Evolutionary conservation across 1,140 invertebrate species (phyloP), one percentile per base, ranked within the genome.

Genomic region (Ceratina calcarata): DNA sequence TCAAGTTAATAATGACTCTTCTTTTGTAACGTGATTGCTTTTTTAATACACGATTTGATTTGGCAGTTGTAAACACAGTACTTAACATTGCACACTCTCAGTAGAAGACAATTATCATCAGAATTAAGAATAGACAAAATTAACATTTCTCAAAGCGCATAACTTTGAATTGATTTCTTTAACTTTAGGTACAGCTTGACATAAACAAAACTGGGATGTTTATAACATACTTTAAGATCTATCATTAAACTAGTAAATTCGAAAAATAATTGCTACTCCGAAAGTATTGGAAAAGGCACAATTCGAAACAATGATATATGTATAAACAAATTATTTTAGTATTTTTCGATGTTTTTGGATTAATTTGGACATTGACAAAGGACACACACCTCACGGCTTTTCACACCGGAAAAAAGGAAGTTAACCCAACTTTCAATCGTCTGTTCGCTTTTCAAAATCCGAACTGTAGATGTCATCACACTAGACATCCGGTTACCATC

Each of bases 321-420:
- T 55, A n/a, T 1, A 27, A 24, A 12, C 4, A 1, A n/a, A 70
- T 76, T 76, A 66, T 24, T 24, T 4, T 53, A 18, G 6, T 57
- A 70, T 67, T 61, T 74, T 32, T 1, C 49, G 85, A 86, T 86
- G 83, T 70, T 72, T 61, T 61, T 62, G 20, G 85, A 86, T 86
- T 80, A 82, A 12, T 62, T 37, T 61, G 20, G 32, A 16, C 16
- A 49, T 16, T 62, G 12, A 78, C n/a, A 71, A 27, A 12, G 2
- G 76, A 7, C 45, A 85, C 83, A 58, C 49, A 86, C 85, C 85
- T 86, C 49, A 49, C 72, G 51, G 49, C 0, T 76, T 74, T 45
- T 77, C 64, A 24, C 45, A 74, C 74, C 80, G 72, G 27, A 80
- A 71, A 70, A 86, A 85, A 85, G 83, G 77, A 86, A 82, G 83